Evolutionary conservation across 2,113 vertebrate species (phyloP), one percentile per base, ranked within the genome.

Genomic region (Brachypteracias leptosomus): DNA sequence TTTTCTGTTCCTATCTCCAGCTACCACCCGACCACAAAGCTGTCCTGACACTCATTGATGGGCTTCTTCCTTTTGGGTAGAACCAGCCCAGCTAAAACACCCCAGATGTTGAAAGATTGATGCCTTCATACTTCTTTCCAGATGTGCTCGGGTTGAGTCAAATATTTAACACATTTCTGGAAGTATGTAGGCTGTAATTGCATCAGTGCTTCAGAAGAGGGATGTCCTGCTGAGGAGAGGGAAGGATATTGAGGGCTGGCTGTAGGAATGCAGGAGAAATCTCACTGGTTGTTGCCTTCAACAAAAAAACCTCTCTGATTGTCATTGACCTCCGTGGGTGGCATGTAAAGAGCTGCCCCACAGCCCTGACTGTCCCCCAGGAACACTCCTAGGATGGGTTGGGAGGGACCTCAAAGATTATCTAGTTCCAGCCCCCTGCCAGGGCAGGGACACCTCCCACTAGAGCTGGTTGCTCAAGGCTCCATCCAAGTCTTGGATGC

Each of bases 141-240:
- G 95, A 95, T 95, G 95, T 79, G 73, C 65, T 85, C 86, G 81
- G 85, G 90, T 91, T 95, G 58, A 75, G 92, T 94, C 61, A 87
- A 93, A 96, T 90, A 93, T 91, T 94, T 96, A 93, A 96, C 95
- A 94, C 85, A 81, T 88, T 96, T 93, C 62, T 63, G 51, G 42
- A 96, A 88, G 28, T 89, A 92, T 54, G 72, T 40, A 77, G 85
- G 6, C 92, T 81, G 2, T 89, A 86, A 93, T 62, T 93, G 86
- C 80, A 84, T 88, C 90, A 85, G 61, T 73, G 65, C 83, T 89
- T 90, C 83, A 93, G 77, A 94, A 72, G 91, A 95, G 67, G 18
- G 52, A 81, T 68, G 59, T 75, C 55, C 52, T 85, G 73, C 85
- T 89, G 93, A 86, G 61, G 47, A 83, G 78, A 87, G 49, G 36